Evolutionary conservation across 2,113 vertebrate species (phyloP).

Genomic region (Formicarius rufipectus): DNA sequence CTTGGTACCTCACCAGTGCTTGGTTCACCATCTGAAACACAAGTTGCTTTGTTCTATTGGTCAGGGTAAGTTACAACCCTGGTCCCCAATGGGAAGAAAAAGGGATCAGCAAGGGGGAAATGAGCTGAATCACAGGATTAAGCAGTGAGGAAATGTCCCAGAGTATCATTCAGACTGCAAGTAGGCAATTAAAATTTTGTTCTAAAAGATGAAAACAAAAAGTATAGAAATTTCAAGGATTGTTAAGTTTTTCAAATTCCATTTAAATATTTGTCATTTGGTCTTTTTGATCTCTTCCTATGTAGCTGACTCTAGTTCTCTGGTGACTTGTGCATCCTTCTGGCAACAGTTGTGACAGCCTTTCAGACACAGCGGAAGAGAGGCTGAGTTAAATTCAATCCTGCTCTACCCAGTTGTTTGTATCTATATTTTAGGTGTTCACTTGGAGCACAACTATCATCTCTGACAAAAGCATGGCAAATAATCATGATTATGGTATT

Average conservation of each 20-base stretch:
- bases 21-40: neutral
- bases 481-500: neutral
- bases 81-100: neutral
- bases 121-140: neutral
- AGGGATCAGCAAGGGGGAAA: neutral
- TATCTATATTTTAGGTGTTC: neutral
- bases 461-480: neutral
- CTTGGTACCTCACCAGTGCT: neutral
- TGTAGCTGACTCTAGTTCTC: constrained; percentile 16
- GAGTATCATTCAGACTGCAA: neutral
- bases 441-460: neutral
- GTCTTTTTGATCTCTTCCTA: constrained; percentile 40
- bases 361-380: constrained; percentile 27
- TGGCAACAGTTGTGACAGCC: neutral
- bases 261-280: neutral
- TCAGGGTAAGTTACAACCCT: neutral
- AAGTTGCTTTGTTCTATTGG: neutral
- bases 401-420: neutral
- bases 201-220: constrained; percentile 1
- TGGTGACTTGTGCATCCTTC: neutral
- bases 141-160: neutral
- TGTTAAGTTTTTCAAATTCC: neutral
- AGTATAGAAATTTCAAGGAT: neutral
- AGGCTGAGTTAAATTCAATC: constrained; percentile 33
- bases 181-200: neutral